phyloP scores from a whole-genome alignment of 2,888 invertebrate genomes.

The Sinelater perroti region DNA sequence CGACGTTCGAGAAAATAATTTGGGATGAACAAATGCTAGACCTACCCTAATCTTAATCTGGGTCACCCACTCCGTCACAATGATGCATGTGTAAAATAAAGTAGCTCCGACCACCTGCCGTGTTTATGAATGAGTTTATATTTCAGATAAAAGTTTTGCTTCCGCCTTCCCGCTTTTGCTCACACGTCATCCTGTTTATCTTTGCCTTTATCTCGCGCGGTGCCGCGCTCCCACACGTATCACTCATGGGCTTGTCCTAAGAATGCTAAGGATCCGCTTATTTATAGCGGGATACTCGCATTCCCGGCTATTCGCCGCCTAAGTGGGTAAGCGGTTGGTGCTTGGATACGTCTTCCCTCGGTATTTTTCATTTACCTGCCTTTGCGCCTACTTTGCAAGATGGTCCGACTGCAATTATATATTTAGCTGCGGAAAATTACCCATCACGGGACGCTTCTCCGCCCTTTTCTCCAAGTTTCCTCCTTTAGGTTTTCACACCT shows the following conservation, averaged over 20 bases:
- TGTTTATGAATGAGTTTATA: constrained; percentile 47
- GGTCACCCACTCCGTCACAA: constrained; percentile 45
- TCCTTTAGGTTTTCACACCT: too few species aligned
- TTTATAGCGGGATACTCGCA: constrained; percentile 10
- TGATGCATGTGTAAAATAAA: constrained; percentile 45
- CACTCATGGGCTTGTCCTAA: constrained; percentile 16
- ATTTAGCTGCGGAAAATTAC: constrained; percentile 4
- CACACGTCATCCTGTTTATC: constrained; percentile 39
- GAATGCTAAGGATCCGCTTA: constrained; percentile 18
- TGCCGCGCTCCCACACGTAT: constrained; percentile 10
- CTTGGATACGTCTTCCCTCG: too few species aligned
- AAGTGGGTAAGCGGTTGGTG: too few species aligned
- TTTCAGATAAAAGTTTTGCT: constrained; percentile 44
- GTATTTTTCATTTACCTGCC: constrained; percentile 14
- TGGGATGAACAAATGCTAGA: constrained; percentile 43
- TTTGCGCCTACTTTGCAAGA: constrained; percentile 10
- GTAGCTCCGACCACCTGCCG: constrained; percentile 47
- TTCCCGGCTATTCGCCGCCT: constrained; percentile 2
- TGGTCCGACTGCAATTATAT: constrained; percentile 10
- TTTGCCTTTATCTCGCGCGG: constrained; percentile 24
- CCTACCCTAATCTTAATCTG: constrained; percentile 47
- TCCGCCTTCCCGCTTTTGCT: constrained; percentile 39
- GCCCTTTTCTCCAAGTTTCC: not conserved
- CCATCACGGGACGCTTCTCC: not conserved
- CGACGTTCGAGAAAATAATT: constrained; percentile 44